Evolutionary conservation across 2,797 vertebrate genomes (phyloP).

Genomic region (Synaphobranchus kaupii): DNA sequence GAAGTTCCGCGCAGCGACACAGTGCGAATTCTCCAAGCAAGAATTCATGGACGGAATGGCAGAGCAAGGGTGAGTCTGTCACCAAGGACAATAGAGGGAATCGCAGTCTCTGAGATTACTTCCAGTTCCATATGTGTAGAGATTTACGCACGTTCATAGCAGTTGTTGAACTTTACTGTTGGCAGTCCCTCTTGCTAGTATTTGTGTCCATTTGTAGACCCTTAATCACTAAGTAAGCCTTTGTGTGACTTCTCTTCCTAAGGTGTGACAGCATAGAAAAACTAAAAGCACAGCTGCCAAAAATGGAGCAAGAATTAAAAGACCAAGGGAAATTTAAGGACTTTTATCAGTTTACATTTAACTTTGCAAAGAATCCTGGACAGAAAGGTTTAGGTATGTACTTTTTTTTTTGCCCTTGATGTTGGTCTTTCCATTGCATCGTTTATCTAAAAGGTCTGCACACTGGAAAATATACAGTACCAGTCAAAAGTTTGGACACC

Average conservation of each 20-base stretch:
- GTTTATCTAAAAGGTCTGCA: neutral
- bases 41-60: slow-evolving; percentile 97
- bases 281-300: slow-evolving; percentile 85
- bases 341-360: slow-evolving; percentile 98
- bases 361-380: slow-evolving; percentile 95
- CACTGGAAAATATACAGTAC: neutral
- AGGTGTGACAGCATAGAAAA: slow-evolving; percentile 95
- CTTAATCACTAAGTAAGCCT: neutral
- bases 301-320: slow-evolving; percentile 93
- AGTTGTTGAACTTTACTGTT: neutral
- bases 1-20: slow-evolving; percentile 95
- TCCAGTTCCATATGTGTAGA: neutral
- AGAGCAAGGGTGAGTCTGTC: slow-evolving; percentile 83
- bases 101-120: neutral
- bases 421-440: neutral
- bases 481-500: too few relatives aligned
- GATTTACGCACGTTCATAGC: neutral
- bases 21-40: slow-evolving; percentile 96
- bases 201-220: neutral
- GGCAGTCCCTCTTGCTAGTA: slow-evolving; percentile 22
- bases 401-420: slow-evolving; percentile 44
- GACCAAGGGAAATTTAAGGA: slow-evolving; percentile 92
- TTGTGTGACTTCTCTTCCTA: slow-evolving; percentile 38
- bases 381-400: slow-evolving; percentile 91
- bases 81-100: neutral